These are phyloP conservation scores for Zootermopsis nevadensis DNA, from an alignment of 2,888 invertebrate genomes.

Conservation along the genomic window DNA sequence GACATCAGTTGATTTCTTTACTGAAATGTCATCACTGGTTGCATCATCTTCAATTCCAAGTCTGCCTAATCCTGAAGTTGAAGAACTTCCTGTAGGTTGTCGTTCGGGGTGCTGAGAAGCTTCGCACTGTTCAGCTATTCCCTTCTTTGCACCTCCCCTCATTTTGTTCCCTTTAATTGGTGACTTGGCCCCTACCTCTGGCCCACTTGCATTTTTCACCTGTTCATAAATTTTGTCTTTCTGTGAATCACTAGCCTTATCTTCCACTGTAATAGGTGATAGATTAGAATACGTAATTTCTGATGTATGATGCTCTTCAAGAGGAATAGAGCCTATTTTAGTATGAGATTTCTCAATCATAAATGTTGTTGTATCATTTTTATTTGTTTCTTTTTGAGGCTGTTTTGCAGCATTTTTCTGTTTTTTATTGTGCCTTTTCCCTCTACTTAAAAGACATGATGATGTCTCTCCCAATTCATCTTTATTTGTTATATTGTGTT, in stretches of 20 bases:
- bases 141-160: neutral
- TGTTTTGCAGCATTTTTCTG: no score
- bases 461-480: no score
- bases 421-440: no score
- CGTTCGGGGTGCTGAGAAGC: neutral
- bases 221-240: no score
- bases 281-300: no score
- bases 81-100: neutral
- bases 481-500: no score
- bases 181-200: neutral
- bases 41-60: neutral
- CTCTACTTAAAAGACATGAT: no score
- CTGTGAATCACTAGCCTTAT: no score
- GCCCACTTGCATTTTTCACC: neutral
- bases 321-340: no score
- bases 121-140: neutral
- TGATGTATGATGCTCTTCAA: no score
- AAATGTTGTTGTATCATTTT: neutral
- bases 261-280: no score
- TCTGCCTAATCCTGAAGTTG: neutral
- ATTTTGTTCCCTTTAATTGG: neutral
- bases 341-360: neutral
- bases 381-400: no score
- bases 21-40: neutral
- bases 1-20: neutral